Base-by-base conservation (phyloP, 2,113 vertebrate species). In the Ictalurus punctatus region DNA sequence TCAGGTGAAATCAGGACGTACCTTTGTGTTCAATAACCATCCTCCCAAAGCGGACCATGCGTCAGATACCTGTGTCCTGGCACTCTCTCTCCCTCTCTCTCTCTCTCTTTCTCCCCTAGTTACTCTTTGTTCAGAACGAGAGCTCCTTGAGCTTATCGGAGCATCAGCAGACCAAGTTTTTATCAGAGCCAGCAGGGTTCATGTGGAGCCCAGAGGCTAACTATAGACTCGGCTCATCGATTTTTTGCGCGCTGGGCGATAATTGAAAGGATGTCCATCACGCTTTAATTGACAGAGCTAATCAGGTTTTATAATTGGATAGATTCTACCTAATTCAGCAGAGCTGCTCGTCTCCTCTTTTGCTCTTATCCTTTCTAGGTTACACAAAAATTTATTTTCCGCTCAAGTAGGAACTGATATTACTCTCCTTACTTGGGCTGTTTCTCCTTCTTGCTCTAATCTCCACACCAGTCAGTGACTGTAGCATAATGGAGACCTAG, bases 261-360 rank as follows among this genome's bases (percentile, higher is more conserved):
- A 95, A 96, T 92, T 93, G 93, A 95, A 95, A 94, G 93, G 94
- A 95, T 94, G 95, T 96, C 95, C 93, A 95, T 96, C 96, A 95
- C 93, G 92, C 94, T 95, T 94, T 96, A 96, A 97, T 95, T 97
- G 96, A 96, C 96, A 94, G 90, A 93, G 95, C 94, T 96, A 97
- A 97, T 97, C 95, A 95, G 94, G 93, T 96, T 96, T 95, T 95
- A 95, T 96, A 97, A 97, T 96, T 96, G 95, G 95, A 96, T 95
- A 94, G 94, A 94, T 94, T 94, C 94, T 86, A 91, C 90, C 93
- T 93, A 92, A 92, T 92, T 92, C 85, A 37, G 34, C 76, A 58
- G 25, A 0, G 25, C 78, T 7, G 87, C 34, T 40, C 86, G 30
- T 58, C 92, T 90, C 81, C 34, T 85, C 67, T 82, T 44, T 30